Base-by-base conservation (phyloP, 2,888 invertebrate genomes). In the Lacanobia wlatinum region DNA sequence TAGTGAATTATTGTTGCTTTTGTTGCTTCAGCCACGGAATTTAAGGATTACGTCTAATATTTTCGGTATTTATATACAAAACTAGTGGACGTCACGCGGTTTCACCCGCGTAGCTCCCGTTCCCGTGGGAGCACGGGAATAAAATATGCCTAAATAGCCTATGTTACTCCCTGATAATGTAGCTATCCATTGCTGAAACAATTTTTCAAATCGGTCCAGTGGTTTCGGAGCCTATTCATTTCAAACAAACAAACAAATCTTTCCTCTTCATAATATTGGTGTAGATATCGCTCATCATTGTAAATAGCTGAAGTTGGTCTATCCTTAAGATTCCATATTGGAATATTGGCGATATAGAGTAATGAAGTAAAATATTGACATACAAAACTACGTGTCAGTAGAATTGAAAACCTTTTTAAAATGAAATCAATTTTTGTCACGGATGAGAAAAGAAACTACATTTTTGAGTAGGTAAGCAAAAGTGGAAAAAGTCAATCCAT, bases 401-500 rank as follows among this genome's bases (percentile, higher is more conserved):
- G 18, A 18, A 56, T 21, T 34, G 6, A 28, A 8, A 0, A 18
- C 2, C 28, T 56, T 56, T 56, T 18, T 8, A 28, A 55, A 18
- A 28, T 18, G 18, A 34, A 56, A 56, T 34, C n/a, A 18, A 18
- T 21, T 18, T 46, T 18, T 12, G 23, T 50, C 7, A 43, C 16
- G 12, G n/a, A 43, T n/a, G n/a, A 28, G n/a, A 53, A 50, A 46
- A 38, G 2, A 38, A 53, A 43, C 59, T 53, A 52, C 23, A 21
- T 14, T 65, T 55, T 52, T 23, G 7, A 9, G 12, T 40, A 52
- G 21, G 43, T 58, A 62, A 28, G 28, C 34, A 40, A 43, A 43
- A 55, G 23, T 53, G 43, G 28, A 64, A 66, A 74, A 59, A 58
- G 38, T 53, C 59, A 69, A 66, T 63, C 58, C 40, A 62, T 56